Conservation (phyloP, 2,797 vertebrate genomes). For the Sebastes diaconus region DNA sequence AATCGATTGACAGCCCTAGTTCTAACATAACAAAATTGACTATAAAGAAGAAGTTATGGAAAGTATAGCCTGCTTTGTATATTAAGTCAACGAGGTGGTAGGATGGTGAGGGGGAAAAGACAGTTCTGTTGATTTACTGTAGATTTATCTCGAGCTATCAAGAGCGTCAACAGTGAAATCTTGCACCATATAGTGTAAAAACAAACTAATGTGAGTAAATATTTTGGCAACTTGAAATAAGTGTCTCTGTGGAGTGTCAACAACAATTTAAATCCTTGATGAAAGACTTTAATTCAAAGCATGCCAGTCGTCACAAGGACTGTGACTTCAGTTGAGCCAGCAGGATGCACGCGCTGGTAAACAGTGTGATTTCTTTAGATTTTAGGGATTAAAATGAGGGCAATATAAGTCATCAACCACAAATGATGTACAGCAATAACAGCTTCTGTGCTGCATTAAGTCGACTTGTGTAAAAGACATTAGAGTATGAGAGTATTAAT, state of each 20-base stretch:
- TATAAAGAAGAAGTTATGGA: not conserved
- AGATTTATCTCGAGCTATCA: not conserved
- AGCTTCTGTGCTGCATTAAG: not conserved
- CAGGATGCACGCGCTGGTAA: slow-evolving; percentile 22
- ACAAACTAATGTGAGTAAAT: slow-evolving; percentile 22
- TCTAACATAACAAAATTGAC: not conserved
- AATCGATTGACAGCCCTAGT: too few relatives aligned
- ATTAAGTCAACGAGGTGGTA: not conserved
- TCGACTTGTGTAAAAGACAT: not conserved
- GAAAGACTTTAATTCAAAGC: slow-evolving; percentile 65
- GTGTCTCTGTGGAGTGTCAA: slow-evolving; percentile 44
- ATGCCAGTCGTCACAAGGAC: slow-evolving; percentile 30
- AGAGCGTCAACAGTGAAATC: not conserved
- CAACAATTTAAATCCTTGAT: slow-evolving; percentile 59
- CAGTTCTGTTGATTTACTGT: not conserved
- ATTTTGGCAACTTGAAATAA: slow-evolving; percentile 48
- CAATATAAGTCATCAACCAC: not conserved
- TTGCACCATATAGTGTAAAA: not conserved
- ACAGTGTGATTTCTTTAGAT: slow-evolving; percentile 8
- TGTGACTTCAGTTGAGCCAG: slow-evolving; percentile 11
- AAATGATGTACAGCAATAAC: not conserved
- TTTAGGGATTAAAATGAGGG: not conserved
- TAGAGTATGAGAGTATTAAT: not conserved
- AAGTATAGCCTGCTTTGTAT: not conserved
- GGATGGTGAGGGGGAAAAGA: not conserved